Evolutionary conservation across 2,797 vertebrate genomes (phyloP).

Genomic region (Pipistrellus pipistrellus): DNA sequence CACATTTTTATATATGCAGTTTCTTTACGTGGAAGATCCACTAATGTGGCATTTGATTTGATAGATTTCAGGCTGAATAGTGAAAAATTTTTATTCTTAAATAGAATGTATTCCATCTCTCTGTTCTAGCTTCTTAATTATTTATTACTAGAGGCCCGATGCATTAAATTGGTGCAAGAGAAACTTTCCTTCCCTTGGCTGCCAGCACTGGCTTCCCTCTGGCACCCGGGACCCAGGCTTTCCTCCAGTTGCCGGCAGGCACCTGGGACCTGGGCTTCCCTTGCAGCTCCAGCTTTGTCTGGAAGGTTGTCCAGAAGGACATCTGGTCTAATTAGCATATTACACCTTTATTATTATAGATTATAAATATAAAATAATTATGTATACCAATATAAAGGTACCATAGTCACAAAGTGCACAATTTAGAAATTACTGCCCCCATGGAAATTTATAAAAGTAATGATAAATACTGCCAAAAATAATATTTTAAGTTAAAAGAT

Average conservation of each 20-base stretch:
- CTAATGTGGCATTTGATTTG: background rate
- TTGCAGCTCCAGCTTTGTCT: too few relatives aligned
- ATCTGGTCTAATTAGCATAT: too few relatives aligned
- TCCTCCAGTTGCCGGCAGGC: too few relatives aligned
- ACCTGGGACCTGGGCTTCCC: too few relatives aligned
- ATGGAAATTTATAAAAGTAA: background rate
- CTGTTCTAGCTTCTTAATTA: background rate
- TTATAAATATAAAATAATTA: constrained; percentile 12
- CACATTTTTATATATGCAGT: background rate
- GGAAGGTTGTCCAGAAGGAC: too few relatives aligned
- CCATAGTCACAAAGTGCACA: background rate
- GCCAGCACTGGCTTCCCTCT: too few relatives aligned
- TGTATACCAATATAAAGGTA: background rate
- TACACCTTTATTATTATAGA: too few relatives aligned
- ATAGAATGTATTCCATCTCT: background rate
- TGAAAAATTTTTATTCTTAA: background rate
- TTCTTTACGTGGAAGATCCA: background rate
- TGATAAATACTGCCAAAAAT: constrained; percentile 17
- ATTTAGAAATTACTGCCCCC: background rate
- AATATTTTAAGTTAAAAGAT: background rate
- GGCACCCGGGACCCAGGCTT: too few relatives aligned
- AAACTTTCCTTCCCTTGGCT: too few relatives aligned
- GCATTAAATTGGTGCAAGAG: too few relatives aligned
- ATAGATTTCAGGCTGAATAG: background rate
- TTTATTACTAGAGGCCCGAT: background rate